Base-by-base conservation (phyloP, 2,113 vertebrate species). In the Anser cygnoides region DNA sequence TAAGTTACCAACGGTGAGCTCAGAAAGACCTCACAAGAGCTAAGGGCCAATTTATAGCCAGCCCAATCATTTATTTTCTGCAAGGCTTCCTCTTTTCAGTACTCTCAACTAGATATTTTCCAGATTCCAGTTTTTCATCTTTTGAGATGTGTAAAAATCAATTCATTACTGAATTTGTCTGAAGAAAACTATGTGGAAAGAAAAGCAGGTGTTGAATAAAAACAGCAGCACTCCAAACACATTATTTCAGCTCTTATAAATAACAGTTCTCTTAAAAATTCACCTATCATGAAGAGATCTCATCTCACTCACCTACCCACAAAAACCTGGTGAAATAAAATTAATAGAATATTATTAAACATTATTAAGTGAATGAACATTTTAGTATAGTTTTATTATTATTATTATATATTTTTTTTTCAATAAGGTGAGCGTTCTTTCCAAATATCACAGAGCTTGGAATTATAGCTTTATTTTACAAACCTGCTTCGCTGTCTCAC, bases 261-360 rank as follows among this genome's bases (percentile, higher is more conserved):
- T 70, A 93, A 55, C 31, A 84, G 28, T 35, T 81, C 46, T 84
- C 87, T 91, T 78, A 78, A 87, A 90, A 94, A 87, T 91, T 87
- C 50, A 59, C 89, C 44, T 82, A 41, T 35, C 82, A 55, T 58
- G 62, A 94, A 73, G 44, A 70, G 35, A 90, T 58, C 41, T 89
- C 63, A 73, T 85, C 33, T 76, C 62, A 81, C 73, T 84, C 57
- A 65, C 55, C 74, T 78, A 20, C 39, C 44, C 82, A 39, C 65
- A 84, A 79, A 92, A 94, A 82, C 3, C 11, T 35, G 50, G 31
- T 37, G 49, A 73, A 46, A 79, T 28, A 65, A 84, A 87, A 76
- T 91, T 89, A 92, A 79, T 76, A 73, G 70, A 92, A 83, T 70
- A 76, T 93, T 93, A 94, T 79, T 75, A 37, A 92, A 77, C 33